These are phyloP conservation scores for Muricea muricata DNA, from an alignment of 92 coral and sea anemone species.

Conservation along the genomic window DNA sequence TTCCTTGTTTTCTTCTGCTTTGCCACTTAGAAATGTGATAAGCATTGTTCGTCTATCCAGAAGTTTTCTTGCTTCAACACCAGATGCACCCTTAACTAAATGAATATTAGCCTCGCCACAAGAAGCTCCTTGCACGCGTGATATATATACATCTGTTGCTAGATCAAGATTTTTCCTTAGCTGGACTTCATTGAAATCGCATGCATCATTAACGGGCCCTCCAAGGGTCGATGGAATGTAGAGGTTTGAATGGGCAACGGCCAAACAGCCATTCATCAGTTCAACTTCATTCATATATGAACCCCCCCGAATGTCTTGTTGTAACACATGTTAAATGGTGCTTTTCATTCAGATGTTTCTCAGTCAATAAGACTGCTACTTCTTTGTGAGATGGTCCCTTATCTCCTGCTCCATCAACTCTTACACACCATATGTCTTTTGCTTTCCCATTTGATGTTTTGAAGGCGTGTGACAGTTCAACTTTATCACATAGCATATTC, in stretches of 20 bases:
- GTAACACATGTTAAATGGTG: too few species aligned
- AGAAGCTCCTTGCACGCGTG: conserved; percentile 17
- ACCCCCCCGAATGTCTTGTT: too few species aligned
- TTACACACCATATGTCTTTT: conserved; percentile 51
- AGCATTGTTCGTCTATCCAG: background rate
- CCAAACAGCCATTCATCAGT: conserved; percentile 46
- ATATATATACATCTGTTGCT: conserved; percentile 37
- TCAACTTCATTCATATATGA: too few species aligned
- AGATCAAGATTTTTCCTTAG: conserved; percentile 24
- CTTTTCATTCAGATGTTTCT: conserved; percentile 59
- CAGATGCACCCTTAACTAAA: conserved; percentile 44
- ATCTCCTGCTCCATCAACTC: conserved; percentile 58
- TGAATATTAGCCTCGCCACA: conserved; percentile 39
- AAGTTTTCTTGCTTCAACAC: background rate
- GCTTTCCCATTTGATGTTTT: conserved; percentile 39
- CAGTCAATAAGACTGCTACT: conserved; percentile 66
- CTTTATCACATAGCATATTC: conserved; percentile 33
- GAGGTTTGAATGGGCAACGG: conserved; percentile 15
- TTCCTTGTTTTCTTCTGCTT: conserved; percentile 35
- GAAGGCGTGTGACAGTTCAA: conserved; percentile 33
- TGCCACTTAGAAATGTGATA: conserved; percentile 17
- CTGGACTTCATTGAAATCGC: conserved; percentile 26
- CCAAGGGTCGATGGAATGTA: conserved; percentile 49
- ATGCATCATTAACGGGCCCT: conserved; percentile 47
- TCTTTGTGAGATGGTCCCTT: conserved; percentile 39